Percentiles rank a stretch among this genome's conserved stretches.
Conservation (phyloP, 2,888 invertebrate genomes). For the Drosophila mayaguana region DNA sequence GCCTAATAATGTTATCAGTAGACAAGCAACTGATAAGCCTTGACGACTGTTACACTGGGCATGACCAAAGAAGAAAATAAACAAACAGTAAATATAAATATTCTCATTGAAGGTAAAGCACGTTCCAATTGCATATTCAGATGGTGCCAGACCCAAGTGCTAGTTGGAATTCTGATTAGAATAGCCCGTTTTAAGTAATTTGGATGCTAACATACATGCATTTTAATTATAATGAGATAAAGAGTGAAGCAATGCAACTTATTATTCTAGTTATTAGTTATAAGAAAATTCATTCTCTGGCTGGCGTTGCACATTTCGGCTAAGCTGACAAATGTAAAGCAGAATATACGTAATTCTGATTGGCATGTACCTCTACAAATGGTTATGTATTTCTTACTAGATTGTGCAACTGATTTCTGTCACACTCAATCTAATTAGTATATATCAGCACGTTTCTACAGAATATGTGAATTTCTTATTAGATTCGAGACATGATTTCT, state of each 20-base stretch:
- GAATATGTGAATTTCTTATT: neutral
- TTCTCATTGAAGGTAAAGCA: constrained; percentile 33
- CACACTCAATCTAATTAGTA: neutral
- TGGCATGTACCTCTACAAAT: too few species aligned
- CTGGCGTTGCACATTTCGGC: neutral
- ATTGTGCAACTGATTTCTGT: neutral
- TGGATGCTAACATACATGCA: neutral
- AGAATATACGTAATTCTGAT: neutral
- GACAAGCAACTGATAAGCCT: constrained; percentile 42
- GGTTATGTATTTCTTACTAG: neutral
- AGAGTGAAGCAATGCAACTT: neutral
- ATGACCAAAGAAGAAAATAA: constrained; percentile 42
- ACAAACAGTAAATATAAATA: constrained; percentile 39
- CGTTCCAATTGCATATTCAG: constrained; percentile 26
- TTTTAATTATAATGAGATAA: neutral
- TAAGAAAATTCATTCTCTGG: neutral
- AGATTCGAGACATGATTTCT: neutral
- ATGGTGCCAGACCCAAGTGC: neutral
- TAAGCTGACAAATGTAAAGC: neutral
- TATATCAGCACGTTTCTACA: neutral
- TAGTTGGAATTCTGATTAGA: constrained; percentile 3
- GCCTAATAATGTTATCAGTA: constrained; percentile 52
- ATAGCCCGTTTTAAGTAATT: neutral
- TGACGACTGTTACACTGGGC: constrained; percentile 18
- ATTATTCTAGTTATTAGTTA: too few species aligned